These are phyloP conservation scores for Trachelus stipa DNA, from an alignment of 2,888 invertebrate genomes.

Conservation along the genomic window DNA sequence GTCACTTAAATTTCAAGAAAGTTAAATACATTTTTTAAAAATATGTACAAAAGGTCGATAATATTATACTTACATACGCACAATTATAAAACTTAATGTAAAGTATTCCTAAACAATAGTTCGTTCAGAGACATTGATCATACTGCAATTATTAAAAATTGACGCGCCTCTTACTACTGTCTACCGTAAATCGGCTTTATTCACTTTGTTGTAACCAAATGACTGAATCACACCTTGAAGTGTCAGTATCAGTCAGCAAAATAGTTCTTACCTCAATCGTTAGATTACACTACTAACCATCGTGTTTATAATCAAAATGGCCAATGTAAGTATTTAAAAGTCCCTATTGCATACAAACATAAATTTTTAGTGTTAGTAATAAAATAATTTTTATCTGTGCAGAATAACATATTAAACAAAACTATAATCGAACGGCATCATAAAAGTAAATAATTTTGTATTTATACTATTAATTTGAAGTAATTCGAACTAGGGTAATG, in stretches of 20 bases:
- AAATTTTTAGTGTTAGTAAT: background rate
- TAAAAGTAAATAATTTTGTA: background rate
- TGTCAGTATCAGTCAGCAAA: background rate
- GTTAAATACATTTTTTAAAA: background rate
- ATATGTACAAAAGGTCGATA: background rate
- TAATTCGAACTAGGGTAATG: background rate
- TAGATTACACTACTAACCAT: background rate
- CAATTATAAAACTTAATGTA: conserved; percentile 18
- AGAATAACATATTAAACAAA: background rate
- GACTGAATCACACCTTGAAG: background rate
- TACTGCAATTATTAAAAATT: conserved; percentile 14
- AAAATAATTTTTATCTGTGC: background rate
- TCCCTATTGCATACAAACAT: background rate
- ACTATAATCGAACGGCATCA: background rate
- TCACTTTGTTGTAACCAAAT: background rate
- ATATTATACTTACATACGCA: conserved; percentile 24
- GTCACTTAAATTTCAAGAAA: background rate
- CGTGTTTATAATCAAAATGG: background rate
- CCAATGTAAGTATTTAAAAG: background rate
- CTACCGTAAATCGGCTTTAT: background rate
- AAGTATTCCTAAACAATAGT: conserved; percentile 22
- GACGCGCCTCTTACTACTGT: background rate
- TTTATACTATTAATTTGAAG: background rate
- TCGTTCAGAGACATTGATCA: conserved; percentile 23
- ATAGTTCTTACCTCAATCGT: background rate